Base-by-base conservation (phyloP, 2,888 invertebrate species). In the Polia nebulosa region DNA sequence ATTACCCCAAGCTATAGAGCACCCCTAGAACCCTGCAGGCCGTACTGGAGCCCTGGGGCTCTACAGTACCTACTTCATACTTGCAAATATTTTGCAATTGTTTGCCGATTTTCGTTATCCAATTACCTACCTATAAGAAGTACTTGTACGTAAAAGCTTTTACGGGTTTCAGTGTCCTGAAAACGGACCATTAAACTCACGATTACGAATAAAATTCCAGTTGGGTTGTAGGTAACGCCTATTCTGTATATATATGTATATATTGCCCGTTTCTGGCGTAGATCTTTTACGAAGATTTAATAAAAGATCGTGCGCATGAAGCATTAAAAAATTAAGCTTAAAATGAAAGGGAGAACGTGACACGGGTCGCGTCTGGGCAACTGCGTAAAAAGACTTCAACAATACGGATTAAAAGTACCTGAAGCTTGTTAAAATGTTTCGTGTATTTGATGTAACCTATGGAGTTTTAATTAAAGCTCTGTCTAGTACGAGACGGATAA, bases 171-270 rank as follows among this genome's bases (percentile, higher is more conserved):
- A 34, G 52, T 52, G n/a, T 44, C 39, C 78, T 53, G 62, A 72
- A 63, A 79, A 66, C 56, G 32, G 44, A 13, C 32, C 58, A 74
- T 58, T 60, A 60, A 63, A 52, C 45, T 67, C 20, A 52, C 22
- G 29, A 55, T 44, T 36, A 47, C 51, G 29, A 60, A 79, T 74
- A 79, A 60, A 67, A 79, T 57, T 62, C 47, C 39, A 39, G 68
- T 63, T 29, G 20, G 1, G 27, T 47, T 32, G n/a, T n/a, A n/a
- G n/a, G 47, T 47, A 47, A 55, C 20, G 47, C 20, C 36, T 20
- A 25, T 57, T 61, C 8, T 39, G 25, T 20, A 3, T 39, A 36
- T 25, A 29, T 9, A 17, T n/a, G 49, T 5, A 7, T 36, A 39
- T 3, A 13, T 56, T n/a, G n/a, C n/a, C n/a, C n/a, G n/a, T n/a